Evolutionary conservation across 2,113 vertebrate species (phyloP), one percentile per base, ranked within the genome.

Genomic region (Calyptomena viridis): DNA sequence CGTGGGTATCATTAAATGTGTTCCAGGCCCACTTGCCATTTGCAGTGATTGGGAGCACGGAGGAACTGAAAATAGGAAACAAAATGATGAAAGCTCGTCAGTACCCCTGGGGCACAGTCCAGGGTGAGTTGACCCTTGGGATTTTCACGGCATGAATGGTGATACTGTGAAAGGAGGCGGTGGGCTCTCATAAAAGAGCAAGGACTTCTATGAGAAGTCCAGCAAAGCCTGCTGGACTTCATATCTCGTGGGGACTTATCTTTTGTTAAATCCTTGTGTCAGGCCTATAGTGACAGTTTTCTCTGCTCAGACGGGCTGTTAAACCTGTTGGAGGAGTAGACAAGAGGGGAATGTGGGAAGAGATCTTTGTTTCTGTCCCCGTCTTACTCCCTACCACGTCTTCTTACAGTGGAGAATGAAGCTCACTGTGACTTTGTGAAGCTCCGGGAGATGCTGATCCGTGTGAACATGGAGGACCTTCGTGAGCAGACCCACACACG

Each of bases 391-490:
- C 87, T 56, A 33, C 78, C 11, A 0, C 46, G 55, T 74, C 37
- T 39, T 92, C 42, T 11, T 95, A 20, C 96, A 99, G 99, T 99
- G 97, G 99, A 99, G 97, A 99, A 99, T 5, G 99, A 99, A 97
- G 98, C 98, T 94, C 99, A 99, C 97, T 99, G 99, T 3, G 99
- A 99, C 94, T 99, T 99, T 9, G 99, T 99, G 96, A 99, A 99
- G 97, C 98, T 99, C 82, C 97, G 99, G 74, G 99, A 99, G 97
- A 99, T 99, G 99, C 98, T 99, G 96, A 99, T 99, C 96, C 98
- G 99, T 3, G 99, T 99, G 88, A 99, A 99, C 98, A 99, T 99
- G 99, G 99, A 99, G 95, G 99, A 99, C 97, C 98, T 99, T 30
- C 98, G 99, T 13, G 99, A 99, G 95, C 99, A 99, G 97, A 99